Percentiles rank a stretch among this genome's conserved stretches.
These are phyloP conservation scores for Pygocentrus nattereri DNA, from an alignment of 2,797 vertebrate genomes.

Conservation along the genomic window DNA sequence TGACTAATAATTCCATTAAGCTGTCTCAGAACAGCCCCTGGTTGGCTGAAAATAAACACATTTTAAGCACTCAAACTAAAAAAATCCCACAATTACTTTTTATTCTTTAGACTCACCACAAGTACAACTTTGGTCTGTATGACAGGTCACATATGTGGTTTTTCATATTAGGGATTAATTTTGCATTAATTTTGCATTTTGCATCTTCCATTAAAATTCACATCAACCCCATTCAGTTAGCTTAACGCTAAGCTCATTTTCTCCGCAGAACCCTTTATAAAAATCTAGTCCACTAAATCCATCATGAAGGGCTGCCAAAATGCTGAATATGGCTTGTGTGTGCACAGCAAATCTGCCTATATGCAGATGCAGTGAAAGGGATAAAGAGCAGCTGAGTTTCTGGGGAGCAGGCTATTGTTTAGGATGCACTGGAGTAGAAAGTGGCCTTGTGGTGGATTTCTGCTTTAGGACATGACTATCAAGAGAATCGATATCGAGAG, in stretches of 20 bases:
- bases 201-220: constrained; percentile 42
- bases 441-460: constrained; percentile 19
- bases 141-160: constrained; percentile 6
- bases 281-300: constrained; percentile 41
- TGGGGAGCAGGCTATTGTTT: constrained; percentile 28
- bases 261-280: constrained; percentile 42
- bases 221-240: constrained; percentile 39
- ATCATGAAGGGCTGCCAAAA: constrained; percentile 23
- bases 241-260: constrained; percentile 56
- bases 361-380: constrained; percentile 37
- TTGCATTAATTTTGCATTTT: constrained; percentile 17
- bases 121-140: constrained; percentile 37
- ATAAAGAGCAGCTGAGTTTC: constrained; percentile 27
- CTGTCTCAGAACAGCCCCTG: constrained; percentile 59
- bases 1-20: constrained; percentile 71
- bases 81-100: constrained; percentile 34
- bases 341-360: constrained; percentile 18
- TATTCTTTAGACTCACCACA: constrained; percentile 45
- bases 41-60: constrained; percentile 48
- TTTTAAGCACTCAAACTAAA: constrained; percentile 50
- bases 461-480: not conserved
- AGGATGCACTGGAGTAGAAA: constrained; percentile 18
- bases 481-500: no score
- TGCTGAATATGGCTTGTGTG: constrained; percentile 33
- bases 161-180: constrained; percentile 37